A percentile compares a stretch with the other conserved stretches of the same genome.
These are phyloP conservation scores for Stichodactyla mertensii DNA, from an alignment of 64 coral and sea anemone species.

Conservation along the genomic window DNA sequence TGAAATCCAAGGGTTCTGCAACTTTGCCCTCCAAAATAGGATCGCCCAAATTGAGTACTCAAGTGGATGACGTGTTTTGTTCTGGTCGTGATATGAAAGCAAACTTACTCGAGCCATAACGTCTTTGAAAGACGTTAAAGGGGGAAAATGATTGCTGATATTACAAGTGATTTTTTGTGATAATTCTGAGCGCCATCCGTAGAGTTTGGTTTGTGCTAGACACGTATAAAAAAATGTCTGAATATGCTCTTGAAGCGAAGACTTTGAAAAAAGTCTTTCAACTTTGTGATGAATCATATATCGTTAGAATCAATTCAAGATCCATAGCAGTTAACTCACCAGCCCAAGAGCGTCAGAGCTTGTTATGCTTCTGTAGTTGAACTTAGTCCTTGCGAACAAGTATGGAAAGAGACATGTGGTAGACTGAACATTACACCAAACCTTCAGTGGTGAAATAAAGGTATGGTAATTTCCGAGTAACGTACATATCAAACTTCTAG, in stretches of 20 bases:
- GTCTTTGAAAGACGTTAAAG: too few species aligned
- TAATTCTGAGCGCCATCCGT: not conserved
- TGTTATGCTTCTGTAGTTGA: not conserved
- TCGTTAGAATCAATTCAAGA: not conserved
- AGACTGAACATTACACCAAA: not conserved
- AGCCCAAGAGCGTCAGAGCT: not conserved
- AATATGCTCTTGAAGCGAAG: not conserved
- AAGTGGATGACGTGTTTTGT: too few species aligned
- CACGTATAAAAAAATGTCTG: too few species aligned
- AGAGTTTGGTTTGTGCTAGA: too few species aligned
- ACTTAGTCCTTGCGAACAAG: not conserved
- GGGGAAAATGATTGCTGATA: too few species aligned
- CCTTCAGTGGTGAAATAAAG: not conserved
- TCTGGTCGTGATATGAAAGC: too few species aligned
- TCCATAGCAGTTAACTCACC: not conserved
- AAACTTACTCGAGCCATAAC: too few species aligned
- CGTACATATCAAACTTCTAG: not conserved
- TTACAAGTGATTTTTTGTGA: too few species aligned
- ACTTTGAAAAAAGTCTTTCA: not conserved
- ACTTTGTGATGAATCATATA: not conserved
- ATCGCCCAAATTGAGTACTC: too few species aligned
- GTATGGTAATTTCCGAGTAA: not conserved
- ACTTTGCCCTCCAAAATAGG: too few species aligned
- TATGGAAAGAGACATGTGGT: not conserved
- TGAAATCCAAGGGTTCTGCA: too few species aligned